Evolutionary conservation across 23 tunicate genomes (phyloP).

Genomic region (Ascidia mentula): DNA sequence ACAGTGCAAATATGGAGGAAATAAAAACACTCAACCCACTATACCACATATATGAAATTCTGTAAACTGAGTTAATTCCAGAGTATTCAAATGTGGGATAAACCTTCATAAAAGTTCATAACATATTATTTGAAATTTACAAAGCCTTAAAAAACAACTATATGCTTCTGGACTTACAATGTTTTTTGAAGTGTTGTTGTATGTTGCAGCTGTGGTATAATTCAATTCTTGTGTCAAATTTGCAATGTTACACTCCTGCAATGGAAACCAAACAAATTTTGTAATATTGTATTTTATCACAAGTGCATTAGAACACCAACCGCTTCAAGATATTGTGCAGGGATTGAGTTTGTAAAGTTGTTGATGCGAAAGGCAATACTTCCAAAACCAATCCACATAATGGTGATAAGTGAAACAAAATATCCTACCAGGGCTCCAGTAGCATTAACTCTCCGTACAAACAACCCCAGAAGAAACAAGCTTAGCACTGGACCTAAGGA

Average conservation of each 20-base stretch:
- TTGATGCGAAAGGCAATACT: constrained; percentile 20
- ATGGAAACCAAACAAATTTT: background rate
- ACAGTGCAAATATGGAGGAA: constrained; percentile 2
- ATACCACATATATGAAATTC: constrained; percentile 57
- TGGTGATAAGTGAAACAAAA: constrained; percentile 14
- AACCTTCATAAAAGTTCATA: background rate
- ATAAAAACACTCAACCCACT: constrained; percentile 31
- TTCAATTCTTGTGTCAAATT: background rate
- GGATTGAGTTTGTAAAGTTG: background rate
- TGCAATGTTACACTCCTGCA: background rate
- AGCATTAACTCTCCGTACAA: constrained; percentile 31
- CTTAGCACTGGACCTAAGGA: constrained; percentile 41
- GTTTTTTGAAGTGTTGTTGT: background rate
- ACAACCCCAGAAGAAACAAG: constrained; percentile 44
- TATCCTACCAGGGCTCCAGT: constrained; percentile 48
- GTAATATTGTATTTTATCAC: background rate
- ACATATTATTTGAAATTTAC: too few relatives aligned
- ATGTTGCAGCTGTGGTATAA: background rate
- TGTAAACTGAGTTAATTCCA: constrained; percentile 29
- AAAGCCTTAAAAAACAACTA: background rate
- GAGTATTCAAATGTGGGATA: background rate
- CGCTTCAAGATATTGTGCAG: constrained; percentile 3
- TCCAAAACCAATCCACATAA: constrained; percentile 40
- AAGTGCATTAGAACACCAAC: background rate
- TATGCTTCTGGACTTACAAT: background rate